These are phyloP conservation scores for Perithous albicinctus DNA, from an alignment of 2,888 invertebrate species.

Conservation along the genomic window DNA sequence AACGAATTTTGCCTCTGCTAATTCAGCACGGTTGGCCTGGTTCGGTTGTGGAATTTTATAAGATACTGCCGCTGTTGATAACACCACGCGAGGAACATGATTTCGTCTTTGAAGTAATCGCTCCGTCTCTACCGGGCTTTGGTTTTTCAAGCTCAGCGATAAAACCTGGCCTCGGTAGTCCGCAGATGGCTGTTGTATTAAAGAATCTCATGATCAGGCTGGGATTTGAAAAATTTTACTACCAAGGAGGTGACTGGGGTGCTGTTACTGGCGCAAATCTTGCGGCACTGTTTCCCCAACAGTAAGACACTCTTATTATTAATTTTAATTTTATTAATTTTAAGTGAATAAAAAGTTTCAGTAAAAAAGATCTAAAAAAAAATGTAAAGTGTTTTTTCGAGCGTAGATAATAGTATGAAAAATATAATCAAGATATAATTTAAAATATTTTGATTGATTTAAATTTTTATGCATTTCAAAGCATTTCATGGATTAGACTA, in stretches of 20 bases:
- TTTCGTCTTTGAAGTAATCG: slow-evolving; percentile 89
- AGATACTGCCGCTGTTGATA: slow-evolving; percentile 90
- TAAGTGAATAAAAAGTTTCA: too few relatives aligned
- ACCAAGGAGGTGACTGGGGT: slow-evolving; percentile 95
- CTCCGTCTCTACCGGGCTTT: slow-evolving; percentile 84
- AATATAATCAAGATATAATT: too few relatives aligned
- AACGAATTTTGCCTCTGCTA: slow-evolving; percentile 87
- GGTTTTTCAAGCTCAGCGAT: slow-evolving; percentile 86
- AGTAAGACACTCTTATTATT: slow-evolving; percentile 74
- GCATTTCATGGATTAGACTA: too few relatives aligned
- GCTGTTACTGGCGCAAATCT: slow-evolving; percentile 88
- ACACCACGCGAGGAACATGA: slow-evolving; percentile 85
- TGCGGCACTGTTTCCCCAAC: slow-evolving; percentile 88
- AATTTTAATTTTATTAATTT: neutral
- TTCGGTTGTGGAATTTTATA: slow-evolving; percentile 93
- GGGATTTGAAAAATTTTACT: slow-evolving; percentile 88
- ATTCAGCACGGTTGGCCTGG: slow-evolving; percentile 97
- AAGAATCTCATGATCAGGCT: slow-evolving; percentile 90
- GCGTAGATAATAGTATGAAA: too few relatives aligned
- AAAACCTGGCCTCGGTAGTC: slow-evolving; percentile 87
- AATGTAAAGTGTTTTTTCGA: too few relatives aligned
- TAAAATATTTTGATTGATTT: too few relatives aligned
- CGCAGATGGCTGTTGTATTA: slow-evolving; percentile 87
- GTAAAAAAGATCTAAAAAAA: too few relatives aligned
- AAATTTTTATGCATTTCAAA: too few relatives aligned